Conservation (phyloP, 2,888 invertebrate genomes). For the Tortricodes alternella region DNA sequence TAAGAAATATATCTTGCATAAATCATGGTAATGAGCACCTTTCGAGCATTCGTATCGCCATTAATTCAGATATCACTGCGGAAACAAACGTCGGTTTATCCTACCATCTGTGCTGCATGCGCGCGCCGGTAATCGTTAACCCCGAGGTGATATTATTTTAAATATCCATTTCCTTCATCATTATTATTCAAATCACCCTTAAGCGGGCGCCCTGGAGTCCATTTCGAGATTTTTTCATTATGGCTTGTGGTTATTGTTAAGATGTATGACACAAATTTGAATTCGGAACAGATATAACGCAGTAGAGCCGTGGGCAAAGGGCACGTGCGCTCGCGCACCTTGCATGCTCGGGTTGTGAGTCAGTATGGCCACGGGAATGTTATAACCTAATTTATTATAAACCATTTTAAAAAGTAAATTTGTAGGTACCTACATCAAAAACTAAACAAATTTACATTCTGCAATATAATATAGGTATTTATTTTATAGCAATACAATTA, state of each 20-base stretch:
- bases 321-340: constrained; percentile 80
- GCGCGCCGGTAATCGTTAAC: constrained; percentile 82
- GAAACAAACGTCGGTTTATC: constrained; percentile 82
- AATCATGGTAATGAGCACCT: constrained; percentile 83
- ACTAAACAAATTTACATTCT: too few species aligned
- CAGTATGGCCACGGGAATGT: neutral
- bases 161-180: constrained; percentile 78
- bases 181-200: constrained; percentile 75
- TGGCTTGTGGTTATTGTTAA: constrained; percentile 56
- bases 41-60: constrained; percentile 79
- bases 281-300: constrained; percentile 73
- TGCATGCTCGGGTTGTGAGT: constrained; percentile 48
- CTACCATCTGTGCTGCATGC: constrained; percentile 79
- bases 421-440: too few species aligned
- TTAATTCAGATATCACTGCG: constrained; percentile 83
- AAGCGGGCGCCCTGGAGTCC: constrained; percentile 65
- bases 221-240: constrained; percentile 61
- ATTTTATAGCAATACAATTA: too few species aligned
- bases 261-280: constrained; percentile 81
- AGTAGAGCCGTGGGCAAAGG: constrained; percentile 69
- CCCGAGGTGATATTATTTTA: constrained; percentile 83
- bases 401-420: too few species aligned
- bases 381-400: neutral
- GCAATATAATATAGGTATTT: too few species aligned
- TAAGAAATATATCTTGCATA: constrained; percentile 78